These are phyloP conservation scores for Pemphigus obesinymphae DNA, from an alignment of 1,140 invertebrate genomes.

Conservation along the genomic window DNA sequence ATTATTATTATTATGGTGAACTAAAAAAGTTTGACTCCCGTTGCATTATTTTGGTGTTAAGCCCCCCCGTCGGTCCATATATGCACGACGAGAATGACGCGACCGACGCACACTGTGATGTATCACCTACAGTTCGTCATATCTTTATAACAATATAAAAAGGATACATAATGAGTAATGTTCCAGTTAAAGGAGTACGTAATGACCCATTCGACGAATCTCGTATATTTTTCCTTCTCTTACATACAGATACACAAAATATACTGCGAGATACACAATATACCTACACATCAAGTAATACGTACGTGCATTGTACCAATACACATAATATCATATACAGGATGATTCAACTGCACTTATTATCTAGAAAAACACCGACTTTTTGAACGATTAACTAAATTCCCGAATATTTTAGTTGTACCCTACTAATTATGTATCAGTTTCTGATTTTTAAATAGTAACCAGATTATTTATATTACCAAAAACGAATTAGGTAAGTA, in stretches of 20 bases:
- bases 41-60: slow-evolving; percentile 33
- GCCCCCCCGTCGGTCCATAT: slow-evolving; percentile 5
- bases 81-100: background rate
- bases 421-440: no score
- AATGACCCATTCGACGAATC: slow-evolving; percentile 37
- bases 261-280: no score
- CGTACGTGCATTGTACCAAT: background rate
- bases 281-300: background rate
- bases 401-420: no score
- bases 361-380: no score
- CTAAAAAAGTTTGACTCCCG: slow-evolving; percentile 32
- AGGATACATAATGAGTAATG: slow-evolving; percentile 26
- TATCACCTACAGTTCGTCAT: slow-evolving; percentile 35
- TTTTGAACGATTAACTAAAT: no score
- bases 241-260: background rate
- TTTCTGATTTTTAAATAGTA: no score
- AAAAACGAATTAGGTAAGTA: no score
- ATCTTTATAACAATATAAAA: slow-evolving; percentile 22
- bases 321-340: background rate
- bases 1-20: slow-evolving; percentile 5
- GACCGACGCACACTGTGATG: slow-evolving; percentile 5
- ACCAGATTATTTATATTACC: no score
- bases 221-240: background rate
- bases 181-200: slow-evolving; percentile 38
- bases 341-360: no score